Evolutionary conservation across 2,888 invertebrate genomes (phyloP).

Genomic region (Drosophila austrosaltans): DNA sequence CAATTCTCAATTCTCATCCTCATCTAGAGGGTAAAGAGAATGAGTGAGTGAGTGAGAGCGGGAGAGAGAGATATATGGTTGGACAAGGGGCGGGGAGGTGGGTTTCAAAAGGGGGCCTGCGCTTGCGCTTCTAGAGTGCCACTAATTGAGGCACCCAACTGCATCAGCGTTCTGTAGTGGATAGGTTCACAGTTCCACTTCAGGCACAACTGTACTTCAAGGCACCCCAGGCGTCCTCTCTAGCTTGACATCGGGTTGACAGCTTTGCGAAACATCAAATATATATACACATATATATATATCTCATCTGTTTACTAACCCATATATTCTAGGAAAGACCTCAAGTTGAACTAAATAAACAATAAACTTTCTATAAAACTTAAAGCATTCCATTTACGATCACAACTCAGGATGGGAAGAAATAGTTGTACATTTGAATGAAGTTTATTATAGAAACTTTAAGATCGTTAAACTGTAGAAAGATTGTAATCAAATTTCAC

Average conservation of each 20-base stretch:
- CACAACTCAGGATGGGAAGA: too few relatives aligned
- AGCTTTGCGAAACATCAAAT: constrained; percentile 2
- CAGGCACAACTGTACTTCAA: constrained; percentile 56
- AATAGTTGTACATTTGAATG: too few relatives aligned
- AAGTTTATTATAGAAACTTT: too few relatives aligned
- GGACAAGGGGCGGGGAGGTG: constrained; percentile 1
- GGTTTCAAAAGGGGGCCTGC: constrained; percentile 25
- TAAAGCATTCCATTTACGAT: too few relatives aligned
- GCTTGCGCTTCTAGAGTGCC: constrained; percentile 62
- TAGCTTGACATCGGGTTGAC: constrained; percentile 13
- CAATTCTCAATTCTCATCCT: constrained; percentile 26
- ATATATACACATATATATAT: too few relatives aligned
- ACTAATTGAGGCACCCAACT: constrained; percentile 76
- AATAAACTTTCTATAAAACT: too few relatives aligned
- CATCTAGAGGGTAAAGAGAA: constrained; percentile 3
- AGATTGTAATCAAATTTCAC: too few relatives aligned
- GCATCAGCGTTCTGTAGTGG: constrained; percentile 47
- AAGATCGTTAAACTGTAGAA: too few relatives aligned
- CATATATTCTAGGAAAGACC: neutral
- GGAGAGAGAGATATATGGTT: too few relatives aligned
- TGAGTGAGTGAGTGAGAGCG: neutral
- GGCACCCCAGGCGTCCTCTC: constrained; percentile 13
- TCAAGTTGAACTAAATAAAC: constrained; percentile 3
- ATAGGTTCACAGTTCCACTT: constrained; percentile 34
- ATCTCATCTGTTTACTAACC: constrained; percentile 30